phyloP scores from a whole-genome alignment of 2,888 invertebrate species.

The Agrotis exclamationis region DNA sequence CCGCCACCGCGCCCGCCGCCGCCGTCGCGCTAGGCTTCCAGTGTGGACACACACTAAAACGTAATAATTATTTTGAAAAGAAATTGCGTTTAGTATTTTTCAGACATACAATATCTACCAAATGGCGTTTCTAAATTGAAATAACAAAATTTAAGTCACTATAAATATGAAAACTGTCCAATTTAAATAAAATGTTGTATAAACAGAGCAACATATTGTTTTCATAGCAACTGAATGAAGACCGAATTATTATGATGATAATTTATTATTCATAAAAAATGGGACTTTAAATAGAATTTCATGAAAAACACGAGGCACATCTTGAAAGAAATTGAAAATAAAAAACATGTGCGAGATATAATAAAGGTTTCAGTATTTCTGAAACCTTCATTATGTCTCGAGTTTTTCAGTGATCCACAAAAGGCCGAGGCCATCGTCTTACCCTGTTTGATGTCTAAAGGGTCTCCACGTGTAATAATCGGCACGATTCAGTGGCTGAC shows the following conservation, averaged over 20 bases:
- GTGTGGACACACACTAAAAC: no score
- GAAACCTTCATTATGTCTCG: no score
- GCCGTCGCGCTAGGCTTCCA: no score
- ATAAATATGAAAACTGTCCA: constrained; percentile 8
- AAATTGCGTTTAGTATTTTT: neutral
- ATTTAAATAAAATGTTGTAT: neutral
- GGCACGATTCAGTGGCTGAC: no score
- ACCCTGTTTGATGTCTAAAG: no score
- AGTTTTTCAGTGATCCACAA: no score
- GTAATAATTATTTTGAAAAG: constrained; percentile 15
- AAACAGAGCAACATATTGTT: neutral
- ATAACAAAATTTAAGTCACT: neutral
- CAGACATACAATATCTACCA: constrained; percentile 13
- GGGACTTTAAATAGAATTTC: neutral
- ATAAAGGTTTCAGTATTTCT: no score
- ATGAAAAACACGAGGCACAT: neutral
- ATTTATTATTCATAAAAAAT: neutral
- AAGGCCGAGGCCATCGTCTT: no score
- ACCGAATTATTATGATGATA: neutral
- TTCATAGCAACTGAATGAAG: neutral
- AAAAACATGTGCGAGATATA: neutral
- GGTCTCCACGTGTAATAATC: no score
- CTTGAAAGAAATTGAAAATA: neutral
- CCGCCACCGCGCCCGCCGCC: no score
- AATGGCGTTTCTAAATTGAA: constrained; percentile 4